A percentile compares a stretch with the other conserved stretches of the same genome.
phyloP scores from a whole-genome alignment of 2,888 invertebrate genomes.

The Aspidiotus destructor region DNA sequence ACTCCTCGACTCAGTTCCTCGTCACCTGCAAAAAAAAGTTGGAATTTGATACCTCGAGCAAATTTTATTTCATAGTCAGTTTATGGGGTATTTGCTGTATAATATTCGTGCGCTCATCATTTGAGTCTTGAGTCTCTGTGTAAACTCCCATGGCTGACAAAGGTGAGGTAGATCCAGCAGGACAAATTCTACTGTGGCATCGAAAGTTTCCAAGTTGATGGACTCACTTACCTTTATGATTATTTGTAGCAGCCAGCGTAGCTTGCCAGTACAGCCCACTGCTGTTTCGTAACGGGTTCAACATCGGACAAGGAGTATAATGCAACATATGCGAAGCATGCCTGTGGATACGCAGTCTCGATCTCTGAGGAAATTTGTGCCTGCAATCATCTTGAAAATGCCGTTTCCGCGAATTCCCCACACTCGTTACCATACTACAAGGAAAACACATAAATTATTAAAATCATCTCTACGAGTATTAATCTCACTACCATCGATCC shows the following conservation, averaged over 20 bases:
- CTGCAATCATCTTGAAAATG: constrained; percentile 4
- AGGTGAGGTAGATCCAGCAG: too few relatives aligned
- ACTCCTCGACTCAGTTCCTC: constrained; percentile 33
- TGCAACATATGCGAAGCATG: constrained; percentile 46
- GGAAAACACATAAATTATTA: neutral
- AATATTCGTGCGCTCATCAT: too few relatives aligned
- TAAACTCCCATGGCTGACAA: too few relatives aligned
- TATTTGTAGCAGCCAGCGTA: constrained; percentile 40
- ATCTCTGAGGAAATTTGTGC: constrained; percentile 39
- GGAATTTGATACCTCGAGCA: too few relatives aligned
- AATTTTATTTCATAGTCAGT: too few relatives aligned
- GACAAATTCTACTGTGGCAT: too few relatives aligned
- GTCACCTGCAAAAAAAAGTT: constrained; percentile 21
- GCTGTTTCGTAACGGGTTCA: constrained; percentile 83
- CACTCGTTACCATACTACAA: neutral
- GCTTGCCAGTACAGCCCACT: constrained; percentile 66
- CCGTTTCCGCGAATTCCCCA: constrained; percentile 8
- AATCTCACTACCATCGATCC: neutral
- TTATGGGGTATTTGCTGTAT: too few relatives aligned
- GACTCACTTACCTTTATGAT: constrained; percentile 37
- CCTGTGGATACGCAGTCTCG: constrained; percentile 48
- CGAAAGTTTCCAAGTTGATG: too few relatives aligned
- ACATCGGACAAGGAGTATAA: constrained; percentile 89
- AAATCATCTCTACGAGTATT: neutral
- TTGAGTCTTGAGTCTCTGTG: too few relatives aligned